These are phyloP conservation scores for Catocala sponsa DNA, from an alignment of 2,888 invertebrate species.

Conservation along the genomic window DNA sequence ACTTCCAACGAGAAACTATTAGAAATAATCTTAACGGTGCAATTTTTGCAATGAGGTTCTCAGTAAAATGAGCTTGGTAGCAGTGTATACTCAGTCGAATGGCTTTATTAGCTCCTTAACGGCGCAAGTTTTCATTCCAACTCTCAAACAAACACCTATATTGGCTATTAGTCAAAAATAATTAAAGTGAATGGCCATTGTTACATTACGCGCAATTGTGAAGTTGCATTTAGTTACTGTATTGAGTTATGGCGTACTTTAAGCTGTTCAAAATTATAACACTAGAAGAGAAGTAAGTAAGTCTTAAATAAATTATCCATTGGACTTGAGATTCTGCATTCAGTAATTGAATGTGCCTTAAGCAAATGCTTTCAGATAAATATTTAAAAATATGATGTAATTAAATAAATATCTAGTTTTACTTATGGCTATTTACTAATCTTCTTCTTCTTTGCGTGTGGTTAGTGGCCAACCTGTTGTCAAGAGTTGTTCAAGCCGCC, in stretches of 20 bases:
- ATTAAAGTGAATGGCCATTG: conserved; percentile 6
- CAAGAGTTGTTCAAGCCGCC: too few relatives aligned
- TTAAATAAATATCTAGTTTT: too few relatives aligned
- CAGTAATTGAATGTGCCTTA: too few relatives aligned
- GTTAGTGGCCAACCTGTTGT: too few relatives aligned
- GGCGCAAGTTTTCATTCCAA: conserved; percentile 13
- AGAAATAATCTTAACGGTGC: conserved; percentile 18
- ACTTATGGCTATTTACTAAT: too few relatives aligned
- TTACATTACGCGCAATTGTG: conserved; percentile 6
- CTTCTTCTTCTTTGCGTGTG: too few relatives aligned
- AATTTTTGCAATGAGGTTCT: conserved; percentile 16
- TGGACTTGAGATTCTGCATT: too few relatives aligned
- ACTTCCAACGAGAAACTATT: conserved; percentile 31
- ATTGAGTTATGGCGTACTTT: neutral
- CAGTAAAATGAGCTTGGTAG: conserved; percentile 3
- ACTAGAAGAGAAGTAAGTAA: too few relatives aligned
- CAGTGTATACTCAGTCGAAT: conserved; percentile 11
- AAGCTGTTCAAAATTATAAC: neutral
- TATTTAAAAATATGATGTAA: too few relatives aligned
- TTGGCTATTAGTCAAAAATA: conserved; percentile 15
- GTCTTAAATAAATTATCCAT: too few relatives aligned
- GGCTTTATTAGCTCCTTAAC: conserved; percentile 19
- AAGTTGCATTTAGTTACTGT: conserved; percentile 11
- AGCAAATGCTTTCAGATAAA: too few relatives aligned
- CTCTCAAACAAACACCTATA: conserved; percentile 4